A percentile compares a stretch with the other conserved stretches of the same genome.
These are phyloP conservation scores for Papilio dardanus DNA, from an alignment of 1,140 invertebrate species.

Conservation along the genomic window DNA sequence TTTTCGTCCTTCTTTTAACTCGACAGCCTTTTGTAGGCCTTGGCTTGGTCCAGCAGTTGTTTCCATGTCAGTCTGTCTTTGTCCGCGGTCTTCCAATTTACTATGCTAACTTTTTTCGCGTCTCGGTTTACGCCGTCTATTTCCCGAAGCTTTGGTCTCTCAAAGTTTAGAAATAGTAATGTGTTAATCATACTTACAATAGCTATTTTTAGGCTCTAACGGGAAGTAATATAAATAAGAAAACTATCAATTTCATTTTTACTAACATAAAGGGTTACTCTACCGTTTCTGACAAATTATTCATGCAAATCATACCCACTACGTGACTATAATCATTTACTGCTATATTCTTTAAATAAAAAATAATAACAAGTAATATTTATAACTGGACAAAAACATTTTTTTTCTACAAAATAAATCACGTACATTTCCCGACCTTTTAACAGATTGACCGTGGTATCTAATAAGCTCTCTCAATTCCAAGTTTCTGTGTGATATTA, in stretches of 20 bases:
- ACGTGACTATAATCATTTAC: neutral
- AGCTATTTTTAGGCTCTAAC: no score
- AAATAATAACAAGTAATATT: neutral
- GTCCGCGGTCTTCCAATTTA: no score
- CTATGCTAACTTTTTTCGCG: no score
- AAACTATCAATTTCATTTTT: neutral
- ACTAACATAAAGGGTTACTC: neutral
- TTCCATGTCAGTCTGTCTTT: no score
- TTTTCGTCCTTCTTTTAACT: no score
- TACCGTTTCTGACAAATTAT: neutral
- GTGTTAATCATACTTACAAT: no score
- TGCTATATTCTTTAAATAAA: neutral
- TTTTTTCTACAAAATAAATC: neutral
- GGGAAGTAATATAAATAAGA: no score
- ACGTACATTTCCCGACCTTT: slow-evolving; percentile 12
- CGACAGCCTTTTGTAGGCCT: no score
- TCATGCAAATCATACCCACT: neutral
- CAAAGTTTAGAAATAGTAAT: no score
- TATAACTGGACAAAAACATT: neutral
- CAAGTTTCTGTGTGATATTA: neutral
- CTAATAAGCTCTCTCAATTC: neutral
- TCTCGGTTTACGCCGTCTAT: no score
- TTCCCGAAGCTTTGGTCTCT: no score
- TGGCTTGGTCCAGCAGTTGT: no score
- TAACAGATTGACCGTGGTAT: neutral